Percentiles rank a stretch among this genome's conserved stretches.
These are phyloP conservation scores for Enteromius viviparus DNA, from an alignment of 2,797 vertebrate genomes.

Conservation along the genomic window DNA sequence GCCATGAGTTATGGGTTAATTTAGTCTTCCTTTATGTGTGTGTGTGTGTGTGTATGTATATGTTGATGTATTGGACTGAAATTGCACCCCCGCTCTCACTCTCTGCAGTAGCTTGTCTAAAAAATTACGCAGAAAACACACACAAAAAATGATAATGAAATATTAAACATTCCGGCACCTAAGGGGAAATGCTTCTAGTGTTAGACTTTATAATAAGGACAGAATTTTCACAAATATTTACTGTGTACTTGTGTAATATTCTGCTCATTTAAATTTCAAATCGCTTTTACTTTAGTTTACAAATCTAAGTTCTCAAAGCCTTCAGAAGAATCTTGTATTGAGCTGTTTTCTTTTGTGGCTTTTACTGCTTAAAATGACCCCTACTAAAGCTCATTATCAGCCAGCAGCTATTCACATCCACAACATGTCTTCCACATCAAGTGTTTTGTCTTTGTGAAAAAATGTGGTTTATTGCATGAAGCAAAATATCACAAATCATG, in stretches of 20 bases:
- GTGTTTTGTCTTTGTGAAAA: neutral
- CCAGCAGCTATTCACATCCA: neutral
- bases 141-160: constrained; percentile 9
- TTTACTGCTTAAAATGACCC: neutral
- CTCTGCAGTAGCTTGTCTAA: constrained; percentile 5
- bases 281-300: neutral
- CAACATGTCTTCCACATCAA: neutral
- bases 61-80: neutral
- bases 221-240: constrained; percentile 22
- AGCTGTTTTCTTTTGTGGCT: neutral
- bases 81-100: neutral
- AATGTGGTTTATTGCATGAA: neutral
- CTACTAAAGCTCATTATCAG: neutral
- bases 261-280: neutral
- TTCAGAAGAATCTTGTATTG: constrained; percentile 2
- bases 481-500: neutral
- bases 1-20: constrained; percentile 47
- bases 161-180: constrained; percentile 31
- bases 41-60: neutral
- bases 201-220: constrained; percentile 34
- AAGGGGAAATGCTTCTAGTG: neutral
- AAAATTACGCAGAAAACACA: neutral
- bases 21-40: constrained; percentile 19
- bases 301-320: neutral
- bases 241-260: neutral